Base-by-base conservation (phyloP, 2,797 vertebrate genomes). In the Melopsittacus undulatus region DNA sequence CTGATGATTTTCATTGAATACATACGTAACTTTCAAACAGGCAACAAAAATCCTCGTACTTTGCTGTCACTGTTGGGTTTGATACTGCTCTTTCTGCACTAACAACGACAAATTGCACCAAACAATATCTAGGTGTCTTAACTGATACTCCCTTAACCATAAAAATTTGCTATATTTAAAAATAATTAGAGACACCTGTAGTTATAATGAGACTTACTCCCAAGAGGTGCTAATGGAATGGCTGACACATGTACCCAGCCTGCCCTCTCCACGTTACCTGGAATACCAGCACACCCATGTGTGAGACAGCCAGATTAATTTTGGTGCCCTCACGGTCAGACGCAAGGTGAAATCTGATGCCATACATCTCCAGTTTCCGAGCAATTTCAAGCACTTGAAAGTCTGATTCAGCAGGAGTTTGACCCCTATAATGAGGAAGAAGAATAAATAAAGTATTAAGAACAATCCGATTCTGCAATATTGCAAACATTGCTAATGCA, bases 381-480 rank as follows among this genome's bases (percentile, higher is more conserved):
- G 98, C 98, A 32, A 99, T 99, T 96, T 99, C 99, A 77, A 99
- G 98, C 94, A 99, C 99, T 95, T 99, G 99, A 72, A 99, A 99
- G 96, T 99, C 99, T 0, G 99, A 99, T 96, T 99, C 99, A 3
- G 99, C 99, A n/a, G 99, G 99, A 73, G 99, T 99, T 96, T 99
- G 99, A 78, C 99, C 98, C 92, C 99, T 99, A 5, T 1, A 73
- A 29, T 1, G 40, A 27, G 30, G 73, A 87, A 86, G 18, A 78
- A 30, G 74, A 87, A 84, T 5, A 83, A 57, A 86, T 1, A 22
- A 29, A 73, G 17, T n/a, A 23, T 83, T 29, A 83, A 77, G 36
- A 80, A n/a, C 18, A 69, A 80, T 9, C 13, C 26, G 16, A 38
- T 68, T 81, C 61, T 57, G 29, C 42, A 48, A 23, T 6, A 38